Conservation (phyloP, 2,113 vertebrate species). For the Xenopus laevis region DNA sequence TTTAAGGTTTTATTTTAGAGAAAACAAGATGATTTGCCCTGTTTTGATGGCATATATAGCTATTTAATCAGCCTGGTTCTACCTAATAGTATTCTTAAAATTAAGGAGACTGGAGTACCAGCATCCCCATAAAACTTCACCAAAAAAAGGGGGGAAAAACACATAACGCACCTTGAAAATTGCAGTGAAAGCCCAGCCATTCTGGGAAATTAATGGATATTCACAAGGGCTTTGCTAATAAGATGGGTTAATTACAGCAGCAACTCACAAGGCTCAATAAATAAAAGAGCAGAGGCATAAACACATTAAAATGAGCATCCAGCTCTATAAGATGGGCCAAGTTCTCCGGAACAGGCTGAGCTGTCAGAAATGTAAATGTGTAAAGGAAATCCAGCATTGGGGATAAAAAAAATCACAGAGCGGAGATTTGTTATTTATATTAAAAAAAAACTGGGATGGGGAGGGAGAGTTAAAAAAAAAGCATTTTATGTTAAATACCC, state of each 20-base stretch:
- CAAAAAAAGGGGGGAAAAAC: constrained; percentile 47
- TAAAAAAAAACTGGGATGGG: too few relatives aligned
- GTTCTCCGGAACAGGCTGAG: constrained; percentile 50
- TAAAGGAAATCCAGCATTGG: constrained; percentile 27
- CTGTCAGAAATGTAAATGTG: constrained; percentile 51
- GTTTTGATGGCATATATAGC: too few relatives aligned
- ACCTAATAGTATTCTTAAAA: background rate
- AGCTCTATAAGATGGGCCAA: constrained; percentile 54
- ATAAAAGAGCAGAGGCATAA: constrained; percentile 72
- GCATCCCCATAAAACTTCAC: background rate
- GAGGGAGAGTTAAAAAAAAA: too few relatives aligned
- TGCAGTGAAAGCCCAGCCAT: constrained; percentile 52
- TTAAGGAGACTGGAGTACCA: background rate
- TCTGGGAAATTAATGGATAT: constrained; percentile 72
- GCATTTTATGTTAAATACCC: too few relatives aligned
- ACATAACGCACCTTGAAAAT: constrained; percentile 40
- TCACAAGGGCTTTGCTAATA: constrained; percentile 83
- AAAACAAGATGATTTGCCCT: too few relatives aligned
- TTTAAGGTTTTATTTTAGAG: too few relatives aligned
- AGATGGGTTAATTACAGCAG: constrained; percentile 88
- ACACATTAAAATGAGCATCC: constrained; percentile 72
- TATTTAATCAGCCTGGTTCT: background rate
- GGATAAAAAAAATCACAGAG: constrained; percentile 42
- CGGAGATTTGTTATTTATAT: constrained; percentile 5
- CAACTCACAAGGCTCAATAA: constrained; percentile 79